Percentiles rank a stretch among this genome's conserved stretches.
These are phyloP conservation scores for Nesogale talazaci DNA, from an alignment of 2,113 vertebrate species.

Conservation along the genomic window DNA sequence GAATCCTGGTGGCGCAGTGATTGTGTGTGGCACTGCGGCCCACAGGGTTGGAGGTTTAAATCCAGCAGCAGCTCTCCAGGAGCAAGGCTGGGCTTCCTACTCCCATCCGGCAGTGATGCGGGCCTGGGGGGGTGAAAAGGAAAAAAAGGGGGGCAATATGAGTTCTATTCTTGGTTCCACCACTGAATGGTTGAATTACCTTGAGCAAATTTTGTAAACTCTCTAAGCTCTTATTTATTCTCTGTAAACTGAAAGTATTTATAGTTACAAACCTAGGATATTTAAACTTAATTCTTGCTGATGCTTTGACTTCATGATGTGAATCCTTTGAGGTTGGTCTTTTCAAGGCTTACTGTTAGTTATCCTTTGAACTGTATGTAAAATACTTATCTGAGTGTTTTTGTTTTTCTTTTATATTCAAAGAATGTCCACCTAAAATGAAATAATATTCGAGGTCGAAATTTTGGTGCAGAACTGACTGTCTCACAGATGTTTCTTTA, in stretches of 20 bases:
- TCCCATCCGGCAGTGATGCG: no score
- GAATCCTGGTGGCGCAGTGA: no score
- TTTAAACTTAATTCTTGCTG: slow-evolving; percentile 4
- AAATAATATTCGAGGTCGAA: not conserved
- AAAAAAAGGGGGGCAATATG: no score
- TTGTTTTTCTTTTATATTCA: not conserved
- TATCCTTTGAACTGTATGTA: no score
- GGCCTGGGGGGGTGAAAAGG: no score
- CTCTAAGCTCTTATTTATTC: no score
- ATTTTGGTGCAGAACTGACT: not conserved
- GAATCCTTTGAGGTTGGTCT: not conserved
- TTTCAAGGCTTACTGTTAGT: not conserved
- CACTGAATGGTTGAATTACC: not conserved
- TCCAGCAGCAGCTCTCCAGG: no score
- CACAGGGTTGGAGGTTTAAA: no score
- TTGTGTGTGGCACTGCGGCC: no score
- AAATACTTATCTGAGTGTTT: not conserved
- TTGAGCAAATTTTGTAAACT: no score
- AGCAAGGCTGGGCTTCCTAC: no score
- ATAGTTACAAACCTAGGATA: not conserved
- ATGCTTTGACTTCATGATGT: not conserved
- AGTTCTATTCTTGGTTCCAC: no score
- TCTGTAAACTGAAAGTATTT: not conserved
- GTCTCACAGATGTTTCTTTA: not conserved
- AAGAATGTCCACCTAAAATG: not conserved